phyloP scores from a whole-genome alignment of 2,113 vertebrate species.

The Tragelaphus strepsiceros region DNA sequence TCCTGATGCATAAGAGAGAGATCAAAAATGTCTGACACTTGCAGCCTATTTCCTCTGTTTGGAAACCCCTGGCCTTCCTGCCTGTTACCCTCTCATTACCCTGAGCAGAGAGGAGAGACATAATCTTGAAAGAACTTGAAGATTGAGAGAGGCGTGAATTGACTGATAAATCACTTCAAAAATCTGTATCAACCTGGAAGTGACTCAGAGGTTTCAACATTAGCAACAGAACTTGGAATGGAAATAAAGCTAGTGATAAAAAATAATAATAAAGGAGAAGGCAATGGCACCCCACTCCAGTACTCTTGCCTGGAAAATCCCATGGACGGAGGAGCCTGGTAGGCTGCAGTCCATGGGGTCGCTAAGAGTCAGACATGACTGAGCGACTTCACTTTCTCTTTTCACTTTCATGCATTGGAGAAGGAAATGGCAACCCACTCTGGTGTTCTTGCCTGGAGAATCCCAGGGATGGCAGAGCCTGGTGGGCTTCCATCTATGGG shows the following conservation, averaged over 20 bases:
- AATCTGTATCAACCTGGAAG: not conserved
- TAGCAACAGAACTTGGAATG: not conserved
- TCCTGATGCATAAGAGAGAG: not conserved
- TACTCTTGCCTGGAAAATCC: no score
- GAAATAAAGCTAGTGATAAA: constrained; percentile 10
- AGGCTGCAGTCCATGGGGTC: no score
- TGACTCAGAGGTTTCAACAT: not conserved
- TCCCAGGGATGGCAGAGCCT: no score
- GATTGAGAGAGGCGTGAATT: not conserved
- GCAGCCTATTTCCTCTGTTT: not conserved
- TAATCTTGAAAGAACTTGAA: not conserved
- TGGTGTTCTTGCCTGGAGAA: no score
- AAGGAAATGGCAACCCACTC: no score
- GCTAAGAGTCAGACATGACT: no score
- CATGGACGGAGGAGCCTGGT: no score
- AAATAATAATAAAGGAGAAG: not conserved
- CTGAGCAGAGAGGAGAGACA: not conserved
- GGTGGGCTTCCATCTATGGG: no score
- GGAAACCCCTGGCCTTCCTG: not conserved
- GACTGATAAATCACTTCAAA: not conserved
- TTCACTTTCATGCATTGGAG: no score
- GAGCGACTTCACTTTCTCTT: no score
- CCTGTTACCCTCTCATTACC: not conserved
- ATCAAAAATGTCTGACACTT: not conserved
- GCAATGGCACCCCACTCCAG: no score